These are phyloP conservation scores for Ichneumoninae sp. DNA, from an alignment of 2,888 invertebrate species.

Conservation along the genomic window DNA sequence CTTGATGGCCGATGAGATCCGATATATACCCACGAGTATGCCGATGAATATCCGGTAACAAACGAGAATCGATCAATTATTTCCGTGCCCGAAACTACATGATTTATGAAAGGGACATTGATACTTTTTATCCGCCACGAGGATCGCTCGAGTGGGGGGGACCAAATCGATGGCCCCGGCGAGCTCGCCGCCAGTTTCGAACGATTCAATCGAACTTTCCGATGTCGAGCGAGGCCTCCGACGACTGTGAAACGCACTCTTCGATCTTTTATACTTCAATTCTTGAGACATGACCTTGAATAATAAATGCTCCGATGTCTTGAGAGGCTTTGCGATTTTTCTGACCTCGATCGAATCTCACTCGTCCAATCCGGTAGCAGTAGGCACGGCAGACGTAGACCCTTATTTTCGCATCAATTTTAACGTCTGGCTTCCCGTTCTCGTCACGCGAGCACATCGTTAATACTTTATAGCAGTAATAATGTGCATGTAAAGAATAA, in stretches of 20 bases:
- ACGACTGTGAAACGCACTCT: not conserved
- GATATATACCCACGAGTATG: conserved; percentile 28
- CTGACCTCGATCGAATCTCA: conserved; percentile 45
- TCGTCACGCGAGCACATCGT: conserved; percentile 26
- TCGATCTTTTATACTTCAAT: not conserved
- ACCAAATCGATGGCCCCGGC: conserved; percentile 8
- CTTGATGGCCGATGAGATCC: conserved; percentile 23
- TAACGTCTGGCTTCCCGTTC: conserved; percentile 6
- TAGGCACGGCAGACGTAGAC: not conserved
- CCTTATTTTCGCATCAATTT: conserved; percentile 21
- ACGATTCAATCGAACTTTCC: conserved; percentile 42
- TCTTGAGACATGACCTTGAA: conserved; percentile 5
- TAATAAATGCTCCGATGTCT: not conserved
- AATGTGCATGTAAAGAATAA: conserved; percentile 1
- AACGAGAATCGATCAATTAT: conserved; percentile 59
- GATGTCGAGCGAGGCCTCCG: conserved; percentile 7
- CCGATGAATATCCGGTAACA: conserved; percentile 54
- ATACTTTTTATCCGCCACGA: conserved; percentile 51
- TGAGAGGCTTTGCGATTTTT: conserved; percentile 18
- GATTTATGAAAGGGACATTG: conserved; percentile 56
- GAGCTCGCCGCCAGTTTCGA: not conserved
- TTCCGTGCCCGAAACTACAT: conserved; percentile 19
- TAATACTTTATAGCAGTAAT: conserved; percentile 17
- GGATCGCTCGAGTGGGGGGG: conserved; percentile 12
- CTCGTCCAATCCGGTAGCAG: conserved; percentile 5